A percentile compares a stretch with the other conserved stretches of the same genome.
Conservation (phyloP, 1,140 invertebrate genomes). For the Berghia stephanieae region DNA sequence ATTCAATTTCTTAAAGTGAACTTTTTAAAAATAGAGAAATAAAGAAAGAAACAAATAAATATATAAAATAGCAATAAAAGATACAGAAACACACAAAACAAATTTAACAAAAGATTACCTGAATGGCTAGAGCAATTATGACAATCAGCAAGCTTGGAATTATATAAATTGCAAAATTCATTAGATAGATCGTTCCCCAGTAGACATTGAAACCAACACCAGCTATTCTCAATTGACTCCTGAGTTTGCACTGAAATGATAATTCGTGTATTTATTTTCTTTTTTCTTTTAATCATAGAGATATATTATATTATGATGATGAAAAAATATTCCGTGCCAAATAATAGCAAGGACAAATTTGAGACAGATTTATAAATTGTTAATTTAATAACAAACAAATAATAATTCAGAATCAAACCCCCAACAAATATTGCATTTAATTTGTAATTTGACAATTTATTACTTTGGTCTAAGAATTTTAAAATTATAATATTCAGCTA, state of each 20-base stretch:
- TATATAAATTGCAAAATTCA: constrained; percentile 72
- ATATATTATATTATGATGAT: too few species aligned
- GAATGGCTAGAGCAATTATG: constrained; percentile 70
- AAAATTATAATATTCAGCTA: too few species aligned
- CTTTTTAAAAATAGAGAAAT: too few species aligned
- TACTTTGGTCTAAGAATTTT: too few species aligned
- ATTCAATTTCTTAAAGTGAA: too few species aligned
- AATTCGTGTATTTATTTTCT: too few species aligned
- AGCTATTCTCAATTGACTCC: constrained; percentile 84
- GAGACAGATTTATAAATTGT: too few species aligned
- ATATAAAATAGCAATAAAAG: background rate
- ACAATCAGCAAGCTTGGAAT: constrained; percentile 76
- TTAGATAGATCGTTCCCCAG: constrained; percentile 77
- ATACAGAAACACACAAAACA: background rate
- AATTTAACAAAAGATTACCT: constrained; percentile 41
- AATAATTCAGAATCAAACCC: too few species aligned
- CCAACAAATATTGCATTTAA: too few species aligned
- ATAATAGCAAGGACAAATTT: background rate
- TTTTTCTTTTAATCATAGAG: too few species aligned
- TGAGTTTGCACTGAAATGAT: constrained; percentile 77
- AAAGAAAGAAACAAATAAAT: background rate
- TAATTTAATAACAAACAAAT: too few species aligned
- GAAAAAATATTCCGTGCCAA: background rate
- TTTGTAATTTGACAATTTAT: too few species aligned
- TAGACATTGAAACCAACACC: constrained; percentile 82